Conservation (phyloP, 2,797 vertebrate genomes). For the Cossypha dichroa region DNA sequence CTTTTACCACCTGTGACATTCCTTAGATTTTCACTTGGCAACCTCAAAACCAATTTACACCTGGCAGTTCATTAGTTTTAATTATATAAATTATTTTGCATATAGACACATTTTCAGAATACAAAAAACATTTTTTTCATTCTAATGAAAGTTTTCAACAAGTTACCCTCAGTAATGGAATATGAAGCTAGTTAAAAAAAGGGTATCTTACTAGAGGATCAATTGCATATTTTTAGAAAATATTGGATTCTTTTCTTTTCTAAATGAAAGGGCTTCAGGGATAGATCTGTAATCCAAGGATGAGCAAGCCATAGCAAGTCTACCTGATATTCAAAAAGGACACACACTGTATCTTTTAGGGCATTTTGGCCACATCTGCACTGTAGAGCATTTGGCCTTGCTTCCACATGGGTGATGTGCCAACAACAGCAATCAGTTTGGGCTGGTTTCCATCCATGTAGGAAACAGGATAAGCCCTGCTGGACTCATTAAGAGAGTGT, state of each 20-base stretch:
- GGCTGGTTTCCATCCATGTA: not conserved
- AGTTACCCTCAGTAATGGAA: not conserved
- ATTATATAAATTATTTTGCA: not conserved
- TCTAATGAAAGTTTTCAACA: not conserved
- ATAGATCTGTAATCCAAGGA: not conserved
- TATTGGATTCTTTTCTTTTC: not conserved
- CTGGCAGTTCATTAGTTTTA: not conserved
- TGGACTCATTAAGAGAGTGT: not conserved
- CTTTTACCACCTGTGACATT: not conserved
- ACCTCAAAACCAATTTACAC: not conserved
- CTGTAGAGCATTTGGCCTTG: not conserved
- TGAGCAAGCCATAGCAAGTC: not conserved
- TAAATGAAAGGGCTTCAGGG: not conserved
- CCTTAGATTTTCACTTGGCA: not conserved
- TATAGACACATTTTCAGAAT: not conserved
- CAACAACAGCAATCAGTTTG: not conserved
- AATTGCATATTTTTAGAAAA: not conserved
- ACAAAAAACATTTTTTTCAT: not conserved
- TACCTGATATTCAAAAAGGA: not conserved
- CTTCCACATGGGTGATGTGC: not conserved
- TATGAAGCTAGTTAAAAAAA: not conserved
- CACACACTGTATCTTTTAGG: fast-evolving
- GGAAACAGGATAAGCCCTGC: not conserved
- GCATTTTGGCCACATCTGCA: not conserved
- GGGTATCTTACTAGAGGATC: not conserved